Evolutionary conservation across 1,140 invertebrate species (phyloP).

Genomic region (fruit fly (Drosophila melanogaster)): Release_6_plus_ISO1_MT NC_004354.4:4716501-4717000

Average conservation of each 20-base stretch:
- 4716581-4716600: constrained; percentile 38
- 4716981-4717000: constrained; percentile 81
- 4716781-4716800: not conserved
- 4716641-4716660: constrained; percentile 1
- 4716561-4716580: constrained; percentile 70
- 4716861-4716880: no score
- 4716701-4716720: constrained; percentile 33
- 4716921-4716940: not conserved
- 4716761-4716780: constrained; percentile 13
- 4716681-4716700: constrained; percentile 40
- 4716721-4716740: constrained; percentile 45
- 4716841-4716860: no score
- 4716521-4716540: constrained; percentile 38
- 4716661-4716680: constrained; percentile 12
- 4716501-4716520: constrained; percentile 63
- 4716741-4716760: constrained; percentile 44
- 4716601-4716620: constrained; percentile 69
- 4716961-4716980: constrained; percentile 66
- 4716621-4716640: constrained; percentile 74
- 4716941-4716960: not conserved
- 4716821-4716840: no score
- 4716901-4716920: no score
- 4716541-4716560: constrained; percentile 72
- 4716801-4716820: no score
- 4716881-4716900: no score